A percentile compares a stretch with the other conserved stretches of the same genome.
Conservation (phyloP, 1,140 invertebrate species). For the Thereuonema tuberculata region DNA sequence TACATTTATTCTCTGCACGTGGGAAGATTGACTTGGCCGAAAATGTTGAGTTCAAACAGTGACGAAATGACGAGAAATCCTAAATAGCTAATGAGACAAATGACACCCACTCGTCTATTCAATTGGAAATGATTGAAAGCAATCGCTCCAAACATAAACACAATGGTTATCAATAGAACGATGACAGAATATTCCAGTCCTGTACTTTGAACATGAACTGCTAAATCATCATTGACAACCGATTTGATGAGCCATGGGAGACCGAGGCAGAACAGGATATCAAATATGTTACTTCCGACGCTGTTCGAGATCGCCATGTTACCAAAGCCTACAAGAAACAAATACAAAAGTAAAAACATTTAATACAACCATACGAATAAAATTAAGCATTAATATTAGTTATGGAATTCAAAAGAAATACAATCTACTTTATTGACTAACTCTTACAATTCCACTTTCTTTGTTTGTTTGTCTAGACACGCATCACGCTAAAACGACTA, state of each 20-base stretch:
- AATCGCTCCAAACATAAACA: slow-evolving; percentile 23
- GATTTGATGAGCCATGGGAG: slow-evolving; percentile 38
- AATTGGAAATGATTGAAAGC: slow-evolving; percentile 26
- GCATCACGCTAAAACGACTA: no score
- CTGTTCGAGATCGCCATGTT: slow-evolving; percentile 39
- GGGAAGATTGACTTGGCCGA: slow-evolving; percentile 69
- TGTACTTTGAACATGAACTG: slow-evolving; percentile 40
- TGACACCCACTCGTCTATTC: slow-evolving; percentile 46
- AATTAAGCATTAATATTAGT: background rate
- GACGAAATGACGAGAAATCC: slow-evolving; percentile 62
- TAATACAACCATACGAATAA: background rate
- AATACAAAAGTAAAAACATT: no score
- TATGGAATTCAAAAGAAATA: no score
- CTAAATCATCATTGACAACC: slow-evolving; percentile 17
- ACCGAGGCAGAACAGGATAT: slow-evolving; percentile 38
- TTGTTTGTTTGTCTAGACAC: no score
- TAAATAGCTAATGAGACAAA: slow-evolving; percentile 60
- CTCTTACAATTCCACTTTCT: slow-evolving; percentile 12
- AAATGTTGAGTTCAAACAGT: slow-evolving; percentile 71
- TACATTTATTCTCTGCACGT: slow-evolving; percentile 38
- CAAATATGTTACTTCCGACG: slow-evolving; percentile 39
- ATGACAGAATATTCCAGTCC: slow-evolving; percentile 30
- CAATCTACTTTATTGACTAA: slow-evolving; percentile 27
- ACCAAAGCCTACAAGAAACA: slow-evolving; percentile 29
- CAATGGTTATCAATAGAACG: slow-evolving; percentile 25